These are phyloP conservation scores for Erpobdella octoculata DNA, from an alignment of 2,888 invertebrate species.

Conservation along the genomic window DNA sequence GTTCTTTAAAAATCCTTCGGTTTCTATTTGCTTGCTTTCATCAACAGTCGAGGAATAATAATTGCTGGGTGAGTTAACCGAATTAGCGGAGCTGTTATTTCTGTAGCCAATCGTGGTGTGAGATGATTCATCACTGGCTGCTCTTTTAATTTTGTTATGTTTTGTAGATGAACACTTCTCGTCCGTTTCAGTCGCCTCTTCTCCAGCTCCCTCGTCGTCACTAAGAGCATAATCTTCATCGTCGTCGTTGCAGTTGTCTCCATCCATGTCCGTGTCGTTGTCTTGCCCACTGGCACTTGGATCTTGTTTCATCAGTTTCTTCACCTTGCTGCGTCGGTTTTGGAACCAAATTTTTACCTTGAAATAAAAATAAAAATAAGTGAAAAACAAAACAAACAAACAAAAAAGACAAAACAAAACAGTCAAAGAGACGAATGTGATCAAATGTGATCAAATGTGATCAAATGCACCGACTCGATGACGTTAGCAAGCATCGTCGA, in stretches of 20 bases:
- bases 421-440: too few species aligned
- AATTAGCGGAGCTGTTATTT: not conserved
- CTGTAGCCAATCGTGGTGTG: not conserved
- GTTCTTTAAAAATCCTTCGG: too few species aligned
- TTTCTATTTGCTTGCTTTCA: not conserved
- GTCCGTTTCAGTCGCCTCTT: not conserved
- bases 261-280: not conserved
- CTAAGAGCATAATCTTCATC: not conserved
- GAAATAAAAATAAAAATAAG: not conserved
- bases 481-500: too few species aligned
- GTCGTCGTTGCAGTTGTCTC: not conserved
- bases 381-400: not conserved
- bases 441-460: too few species aligned
- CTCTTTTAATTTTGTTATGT: not conserved
- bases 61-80: not conserved
- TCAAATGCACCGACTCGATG: too few species aligned
- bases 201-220: not conserved
- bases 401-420: too few species aligned
- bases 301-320: conserved; percentile 28
- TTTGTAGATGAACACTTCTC: not conserved
- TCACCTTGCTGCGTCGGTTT: conserved; percentile 27
- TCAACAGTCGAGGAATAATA: not conserved
- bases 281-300: not conserved
- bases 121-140: not conserved
- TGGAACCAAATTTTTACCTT: conserved; percentile 28